Evolutionary conservation across 2,797 vertebrate species (phyloP), one percentile per base, ranked within the genome.

Genomic region (Sebastolobus alascanus): DNA sequence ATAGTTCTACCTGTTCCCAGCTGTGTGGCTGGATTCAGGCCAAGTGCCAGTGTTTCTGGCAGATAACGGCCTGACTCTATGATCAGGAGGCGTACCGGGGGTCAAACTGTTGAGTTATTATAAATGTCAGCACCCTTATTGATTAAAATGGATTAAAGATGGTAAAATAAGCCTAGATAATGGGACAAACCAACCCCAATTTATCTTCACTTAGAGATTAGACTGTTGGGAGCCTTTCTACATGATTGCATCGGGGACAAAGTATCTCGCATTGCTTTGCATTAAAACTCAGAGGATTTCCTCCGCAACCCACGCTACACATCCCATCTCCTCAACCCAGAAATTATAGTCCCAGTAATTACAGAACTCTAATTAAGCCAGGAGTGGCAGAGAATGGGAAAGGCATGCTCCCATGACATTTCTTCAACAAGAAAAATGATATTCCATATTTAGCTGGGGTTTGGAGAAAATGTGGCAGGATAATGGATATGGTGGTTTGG

Each of bases 341-440:
- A 94, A 94, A 94, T 94, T 90, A 90, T 88, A 93, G 89, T 92
- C 79, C 85, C 84, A 89, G 93, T 95, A 96, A 95, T 96, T 95
- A 95, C 93, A 94, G 87, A 90, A 90, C 76, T 90, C 88, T 94
- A 95, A 95, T 95, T 96, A 95, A 94, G 85, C 70, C 84, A 85
- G 75, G 82, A 90, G 73, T 91, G 84, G 85, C 83, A 87, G 88
- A 87, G 82, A 93, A 90, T 87, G 84, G 83, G 83, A 90, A 91
- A 93, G 89, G 85, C 89, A 88, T 73, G 68, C 90, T 94, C 91
- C 93, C 93, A 83, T 92, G 94, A 93, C 89, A 94, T 94, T 94
- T 94, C 85, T 79, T 83, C 86, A 85, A 85, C 85, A 91, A 93
- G 91, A 94, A 92, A 94, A 94, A 93, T 93, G 73, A 87, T 91